Base-by-base conservation (phyloP, 2,113 vertebrate genomes). In the Vidua chalybeata region DNA sequence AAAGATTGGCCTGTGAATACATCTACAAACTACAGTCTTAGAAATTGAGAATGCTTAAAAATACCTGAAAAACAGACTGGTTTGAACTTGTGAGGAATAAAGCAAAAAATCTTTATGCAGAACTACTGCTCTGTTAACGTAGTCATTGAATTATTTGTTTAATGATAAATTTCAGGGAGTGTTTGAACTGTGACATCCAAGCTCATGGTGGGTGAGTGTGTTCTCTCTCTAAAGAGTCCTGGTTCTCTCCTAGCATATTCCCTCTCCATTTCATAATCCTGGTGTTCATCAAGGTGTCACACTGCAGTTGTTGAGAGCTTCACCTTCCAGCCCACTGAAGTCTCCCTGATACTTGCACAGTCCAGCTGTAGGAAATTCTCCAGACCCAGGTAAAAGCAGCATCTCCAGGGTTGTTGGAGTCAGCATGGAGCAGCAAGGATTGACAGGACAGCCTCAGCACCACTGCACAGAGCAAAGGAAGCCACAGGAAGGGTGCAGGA, bases 381-480 rank as follows among this genome's bases (percentile, higher is more conserved):
- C 79, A 39, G 67, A 66, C 21, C 37, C 66, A 48, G 37, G 31
- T 64, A 37, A 74, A 56, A 93, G 55, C 37, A 87, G 30, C 43
- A 17, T 28, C 41, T 41, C 12, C 43, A 55, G 56, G 43, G 28
- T 35, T 48, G 52, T 28, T 43, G 15, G 41, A 33, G 69, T 48
- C 28, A 82, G 16, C 18, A 9, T 5, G 30, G 87, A 85, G 71
- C 75, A 95, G 45, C 30, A 56, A 75, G 87, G 85, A 28, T 48
- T 81, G 84, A 37, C 48, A 48, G 49, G 61, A 8, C 67, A 87
- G 46, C 52, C 84, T 75, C 52, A 26, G 58, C 72, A 90, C 52
- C 72, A 54, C 33, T 67, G 84, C 13, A 5, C 45, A 33, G 80
- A 84, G 55, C 90, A 86, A 71, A 93, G 51, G 55, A 87, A 93